Base-by-base conservation (phyloP, 2,888 invertebrate genomes). In the Erebia palarica region DNA sequence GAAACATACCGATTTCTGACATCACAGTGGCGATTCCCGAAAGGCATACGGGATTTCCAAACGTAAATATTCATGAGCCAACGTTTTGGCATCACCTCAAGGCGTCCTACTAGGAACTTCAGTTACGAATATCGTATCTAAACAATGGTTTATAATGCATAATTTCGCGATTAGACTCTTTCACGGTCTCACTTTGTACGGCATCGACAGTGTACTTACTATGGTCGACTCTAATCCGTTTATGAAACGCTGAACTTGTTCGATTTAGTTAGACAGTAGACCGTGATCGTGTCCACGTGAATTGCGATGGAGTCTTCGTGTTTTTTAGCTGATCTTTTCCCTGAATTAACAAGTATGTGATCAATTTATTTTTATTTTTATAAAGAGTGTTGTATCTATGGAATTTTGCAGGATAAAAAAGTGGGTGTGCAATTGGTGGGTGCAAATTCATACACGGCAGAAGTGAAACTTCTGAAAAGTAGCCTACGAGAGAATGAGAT, bases 61-160 rank as follows among this genome's bases (percentile, higher is more conserved):
- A 63, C 44, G n/a, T 47, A 47, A 55, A 65, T 65, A 67, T 67
- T 65, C 11, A 49, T 64, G 59, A 66, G 16, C 49, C 49, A 59
- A 49, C 59, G 47, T 47, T 21, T 67, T 72, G 74, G 65, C 70
- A 42, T 21, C 49, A 42, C 49, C 69, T 65, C 66, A 65, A 63
- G 65, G 44, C 42, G 51, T 27, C 27, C 21, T 44, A 44, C 53
- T 55, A 18, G n/a, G 42, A 55, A 16, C 51, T 63, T 42, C 53
- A 47, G 53, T 47, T 44, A 42, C 58, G 51, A 42, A 63, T 57
- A 49, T 66, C 27, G 65, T 55, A n/a, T 59, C 21, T 14, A 44
- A 69, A 73, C 73, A 74, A 72, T 74, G 68, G 68, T 53, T 53
- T 11, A 58, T 74, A 65, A 74, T 70, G 61, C 68, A 68, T 70